These are phyloP conservation scores for Nyctibius grandis DNA, from an alignment of 2,797 vertebrate species.

Conservation along the genomic window DNA sequence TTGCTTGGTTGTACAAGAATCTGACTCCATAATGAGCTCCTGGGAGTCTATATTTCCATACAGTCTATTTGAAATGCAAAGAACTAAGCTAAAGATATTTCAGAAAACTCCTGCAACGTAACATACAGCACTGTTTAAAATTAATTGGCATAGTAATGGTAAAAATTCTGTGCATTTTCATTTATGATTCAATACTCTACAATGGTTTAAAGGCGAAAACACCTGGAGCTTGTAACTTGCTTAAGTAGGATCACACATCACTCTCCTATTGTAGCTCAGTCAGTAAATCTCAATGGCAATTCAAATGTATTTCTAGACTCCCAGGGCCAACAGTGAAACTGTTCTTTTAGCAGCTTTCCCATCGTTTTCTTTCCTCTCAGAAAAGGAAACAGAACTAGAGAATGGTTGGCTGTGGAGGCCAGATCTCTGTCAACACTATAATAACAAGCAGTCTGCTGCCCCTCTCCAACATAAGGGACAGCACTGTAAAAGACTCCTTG, in stretches of 20 bases:
- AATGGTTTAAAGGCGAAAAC: neutral
- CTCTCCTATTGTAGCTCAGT: neutral
- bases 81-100: neutral
- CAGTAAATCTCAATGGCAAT: neutral
- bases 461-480: neutral
- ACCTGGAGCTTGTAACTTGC: neutral
- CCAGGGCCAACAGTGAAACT: neutral
- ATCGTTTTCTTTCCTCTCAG: neutral
- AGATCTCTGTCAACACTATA: neutral
- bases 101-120: neutral
- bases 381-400: neutral
- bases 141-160: rapidly evolving
- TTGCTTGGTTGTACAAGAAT: neutral
- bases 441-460: neutral
- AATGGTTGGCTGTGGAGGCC: neutral
- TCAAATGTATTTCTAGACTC: neutral
- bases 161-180: neutral
- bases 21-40: neutral
- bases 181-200: neutral
- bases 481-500: neutral
- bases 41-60: neutral
- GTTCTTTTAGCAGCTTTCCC: neutral
- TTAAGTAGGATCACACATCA: neutral
- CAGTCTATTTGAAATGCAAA: neutral
- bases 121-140: neutral